Evolutionary conservation across 2,113 vertebrate genomes (phyloP).

Genomic region (Ciconia stormi): DNA sequence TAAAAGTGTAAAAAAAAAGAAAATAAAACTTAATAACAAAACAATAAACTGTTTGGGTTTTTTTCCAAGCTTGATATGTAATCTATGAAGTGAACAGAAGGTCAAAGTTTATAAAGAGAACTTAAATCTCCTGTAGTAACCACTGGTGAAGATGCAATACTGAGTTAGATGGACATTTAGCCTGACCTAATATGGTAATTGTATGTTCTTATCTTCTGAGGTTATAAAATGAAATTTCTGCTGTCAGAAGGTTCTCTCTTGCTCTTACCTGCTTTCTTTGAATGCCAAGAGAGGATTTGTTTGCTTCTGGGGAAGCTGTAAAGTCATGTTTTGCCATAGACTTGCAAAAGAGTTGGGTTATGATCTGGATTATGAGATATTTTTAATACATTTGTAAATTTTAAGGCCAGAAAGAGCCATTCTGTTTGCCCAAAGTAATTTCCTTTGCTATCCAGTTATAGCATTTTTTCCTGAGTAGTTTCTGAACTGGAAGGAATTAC

Average conservation of each 20-base stretch:
- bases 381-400: conserved; percentile 26
- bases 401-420: not conserved
- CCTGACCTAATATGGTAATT: not conserved
- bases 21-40: not conserved
- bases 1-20: not conserved
- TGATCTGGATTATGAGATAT: not conserved
- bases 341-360: not conserved
- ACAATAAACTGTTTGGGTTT: not conserved
- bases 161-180: not conserved
- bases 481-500: not conserved
- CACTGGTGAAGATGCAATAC: not conserved
- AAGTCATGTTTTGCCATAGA: not conserved
- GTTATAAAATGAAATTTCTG: not conserved
- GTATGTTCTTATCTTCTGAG: not conserved
- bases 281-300: not conserved
- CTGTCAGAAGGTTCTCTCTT: not conserved
- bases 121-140: not conserved
- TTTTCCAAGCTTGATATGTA: not conserved
- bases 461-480: not conserved
- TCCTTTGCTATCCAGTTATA: not conserved
- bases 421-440: not conserved
- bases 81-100: conserved; percentile 19
- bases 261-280: not conserved
- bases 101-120: conserved; percentile 21
- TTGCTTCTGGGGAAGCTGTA: not conserved